Evolutionary conservation across 2,888 invertebrate genomes (phyloP), one percentile per base, ranked within the genome.

Genomic region (Tinea semifulvella): DNA sequence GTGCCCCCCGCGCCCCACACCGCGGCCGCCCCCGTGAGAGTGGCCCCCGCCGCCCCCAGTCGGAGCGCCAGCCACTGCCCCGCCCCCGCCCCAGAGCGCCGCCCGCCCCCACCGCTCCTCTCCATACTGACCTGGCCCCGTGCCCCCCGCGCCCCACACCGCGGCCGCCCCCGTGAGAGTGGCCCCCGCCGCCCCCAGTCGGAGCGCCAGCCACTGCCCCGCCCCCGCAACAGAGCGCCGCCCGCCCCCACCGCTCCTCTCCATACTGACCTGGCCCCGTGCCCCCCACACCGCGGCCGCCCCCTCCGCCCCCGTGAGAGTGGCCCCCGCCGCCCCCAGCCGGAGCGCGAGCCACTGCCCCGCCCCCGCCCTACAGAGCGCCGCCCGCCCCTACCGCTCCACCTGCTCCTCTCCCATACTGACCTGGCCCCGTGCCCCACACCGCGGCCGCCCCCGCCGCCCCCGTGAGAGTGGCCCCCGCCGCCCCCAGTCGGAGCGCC

Each of bases 301-400:
- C 76, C 48, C 88, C 87, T 40, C 90, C 88, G 70, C 96, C 95
- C 54, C 98, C 81, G n/a, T n/a, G n/a, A n/a, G n/a, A n/a, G n/a
- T n/a, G n/a, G n/a, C n/a, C n/a, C n/a, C n/a, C n/a, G n/a, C n/a
- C n/a, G n/a, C n/a, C n/a, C n/a, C n/a, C n/a, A n/a, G n/a, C n/a
- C n/a, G n/a, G n/a, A n/a, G n/a, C 43, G 96, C 84, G 53, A 97
- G 77, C 49, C 89, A 89, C 17, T 98, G 83, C 97, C 97, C 98
- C 63, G 92, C 92, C 1, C 91, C 92, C 26, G 88, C 84, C 43
- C 88, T 85, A n/a, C 92, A 88, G 58, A 94, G 87, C 63, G 91
- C 91, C 2, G 93, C 89, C 58, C 92, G 89, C 56, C 90, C 89
- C 77, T 89, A 91, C n/a, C n/a, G n/a, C 70, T 93, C 92, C 51